Evolutionary conservation across 2,888 invertebrate species (phyloP).

Genomic region (Standfussiana lucernea): DNA sequence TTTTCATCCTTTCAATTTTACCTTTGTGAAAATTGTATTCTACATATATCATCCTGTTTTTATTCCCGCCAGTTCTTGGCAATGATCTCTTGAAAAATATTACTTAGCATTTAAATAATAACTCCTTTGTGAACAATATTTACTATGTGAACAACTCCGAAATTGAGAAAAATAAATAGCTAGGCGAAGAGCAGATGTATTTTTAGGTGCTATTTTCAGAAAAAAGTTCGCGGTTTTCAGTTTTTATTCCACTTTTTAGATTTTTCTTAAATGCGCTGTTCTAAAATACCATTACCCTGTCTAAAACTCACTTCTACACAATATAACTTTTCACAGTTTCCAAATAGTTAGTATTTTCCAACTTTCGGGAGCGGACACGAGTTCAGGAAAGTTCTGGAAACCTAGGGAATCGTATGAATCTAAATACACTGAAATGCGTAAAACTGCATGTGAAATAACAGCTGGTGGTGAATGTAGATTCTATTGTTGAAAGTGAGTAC

Average conservation of each 20-base stretch:
- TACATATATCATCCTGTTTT: not conserved
- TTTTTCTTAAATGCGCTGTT: not conserved
- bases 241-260: not conserved
- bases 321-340: constrained; percentile 18
- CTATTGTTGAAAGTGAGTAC: not conserved
- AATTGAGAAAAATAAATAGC: not conserved
- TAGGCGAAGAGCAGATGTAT: not conserved
- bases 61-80: not conserved
- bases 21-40: not conserved
- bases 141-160: not conserved
- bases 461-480: constrained; percentile 7
- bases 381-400: constrained; percentile 33
- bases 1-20: not conserved
- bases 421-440: constrained; percentile 39
- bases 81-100: not conserved
- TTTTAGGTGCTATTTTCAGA: not conserved
- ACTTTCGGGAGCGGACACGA: constrained; percentile 31
- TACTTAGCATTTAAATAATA: not conserved
- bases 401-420: constrained; percentile 13
- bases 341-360: constrained; percentile 45
- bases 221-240: not conserved
- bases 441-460: constrained; percentile 34
- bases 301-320: constrained; percentile 22
- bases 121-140: not conserved
- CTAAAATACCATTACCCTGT: constrained; percentile 23